Evolutionary conservation across 2,113 vertebrate genomes (phyloP), one percentile per base, ranked within the genome.

Genomic region (Nannospalax galili): DNA sequence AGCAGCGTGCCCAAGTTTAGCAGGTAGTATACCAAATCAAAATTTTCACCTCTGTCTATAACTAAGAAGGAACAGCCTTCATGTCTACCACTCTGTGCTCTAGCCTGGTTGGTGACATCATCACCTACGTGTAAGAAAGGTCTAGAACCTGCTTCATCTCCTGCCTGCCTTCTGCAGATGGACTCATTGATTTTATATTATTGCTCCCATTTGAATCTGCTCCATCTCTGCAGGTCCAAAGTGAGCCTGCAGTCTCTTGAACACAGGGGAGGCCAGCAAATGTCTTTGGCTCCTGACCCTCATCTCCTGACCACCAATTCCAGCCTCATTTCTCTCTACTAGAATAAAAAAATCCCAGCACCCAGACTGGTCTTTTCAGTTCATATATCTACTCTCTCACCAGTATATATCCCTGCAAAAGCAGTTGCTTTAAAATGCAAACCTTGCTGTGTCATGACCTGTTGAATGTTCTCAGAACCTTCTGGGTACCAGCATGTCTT

Each of bases 91-190:
- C 30, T 14, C 45, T 56, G 19, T 56, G 28, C 19, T 80, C 37
- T n/a, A 65, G 40, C 42, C 20, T 56, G 24, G 15, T 56, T 5
- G 56, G 10, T n/a, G 48, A 78, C 9, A 12, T 9, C 35, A 11
- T 69, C n/a, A 14, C 10, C 32, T 32, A 75, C 48, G 58, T 1
- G 30, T 2, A 69, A 45, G 60, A 32, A n/a, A 52, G 64, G 15
- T 30, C 45, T 40, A 32, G 26, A 69, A 58, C 60, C 24, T 24
- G 28, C 82, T 28, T 40, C 30, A 12, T 12, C 30, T 60, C 62
- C 4, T 11, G 56, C 6, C 3, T 20, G 2, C 11, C 80, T 2
- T 24, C 26, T 14, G 10, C 7, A 2, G 1, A 26, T 40, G 1
- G 3, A 48, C 19, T 15, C 45, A 22, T 67, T 84, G 35, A 24